phyloP scores from a whole-genome alignment of 1,140 invertebrate species.

The Nylanderia fulva region DNA sequence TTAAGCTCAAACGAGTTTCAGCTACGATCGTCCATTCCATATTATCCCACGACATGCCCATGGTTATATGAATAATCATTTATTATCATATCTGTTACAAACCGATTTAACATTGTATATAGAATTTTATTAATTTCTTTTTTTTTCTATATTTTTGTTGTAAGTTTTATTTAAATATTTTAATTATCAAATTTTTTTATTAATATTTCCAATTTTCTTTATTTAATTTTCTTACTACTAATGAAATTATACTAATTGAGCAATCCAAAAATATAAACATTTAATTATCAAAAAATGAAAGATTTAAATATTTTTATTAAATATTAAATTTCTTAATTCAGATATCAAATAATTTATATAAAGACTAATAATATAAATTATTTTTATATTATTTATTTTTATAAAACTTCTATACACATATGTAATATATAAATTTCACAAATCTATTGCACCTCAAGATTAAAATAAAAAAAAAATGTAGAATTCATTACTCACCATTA shows the following conservation, averaged over 20 bases:
- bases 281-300: not conserved
- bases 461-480: too few species aligned
- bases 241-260: not conserved
- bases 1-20: not conserved
- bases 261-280: not conserved
- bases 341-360: too few species aligned
- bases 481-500: too few species aligned
- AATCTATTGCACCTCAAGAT: too few species aligned
- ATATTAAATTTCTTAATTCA: too few species aligned
- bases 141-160: not conserved
- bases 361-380: too few species aligned
- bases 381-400: too few species aligned
- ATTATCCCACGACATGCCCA: constrained; percentile 28
- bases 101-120: not conserved
- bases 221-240: not conserved
- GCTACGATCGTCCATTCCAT: constrained; percentile 20
- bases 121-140: constrained; percentile 5
- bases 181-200: not conserved
- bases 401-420: too few species aligned
- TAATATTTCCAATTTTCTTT: not conserved
- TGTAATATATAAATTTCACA: too few species aligned
- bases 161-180: not conserved
- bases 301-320: not conserved
- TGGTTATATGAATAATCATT: not conserved
- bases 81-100: not conserved